Evolutionary conservation across 1,140 invertebrate genomes (phyloP).

Genomic region (Thaumetopoea pityocampa): DNA sequence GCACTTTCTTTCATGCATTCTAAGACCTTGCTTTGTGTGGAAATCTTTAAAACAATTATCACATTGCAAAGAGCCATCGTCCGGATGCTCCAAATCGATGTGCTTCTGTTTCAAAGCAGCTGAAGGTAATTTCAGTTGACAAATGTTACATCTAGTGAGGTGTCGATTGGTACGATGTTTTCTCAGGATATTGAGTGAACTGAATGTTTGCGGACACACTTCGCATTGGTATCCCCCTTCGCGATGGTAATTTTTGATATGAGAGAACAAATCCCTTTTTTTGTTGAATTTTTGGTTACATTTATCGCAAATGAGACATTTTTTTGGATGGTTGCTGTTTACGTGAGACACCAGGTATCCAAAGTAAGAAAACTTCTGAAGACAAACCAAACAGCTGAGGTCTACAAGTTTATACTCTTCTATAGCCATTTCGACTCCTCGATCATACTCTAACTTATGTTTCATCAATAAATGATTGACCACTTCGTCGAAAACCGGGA

Average conservation of each 20-base stretch:
- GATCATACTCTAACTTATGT: constrained; percentile 54
- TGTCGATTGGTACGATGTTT: constrained; percentile 61
- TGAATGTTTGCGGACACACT: constrained; percentile 46
- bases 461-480: constrained; percentile 44
- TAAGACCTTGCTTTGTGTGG: constrained; percentile 58
- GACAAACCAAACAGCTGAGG: constrained; percentile 44
- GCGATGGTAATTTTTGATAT: constrained; percentile 63
- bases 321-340: constrained; percentile 58
- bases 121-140: constrained; percentile 51
- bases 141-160: constrained; percentile 52
- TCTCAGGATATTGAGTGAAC: constrained; percentile 53
- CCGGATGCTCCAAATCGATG: constrained; percentile 58
- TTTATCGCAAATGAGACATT: constrained; percentile 56
- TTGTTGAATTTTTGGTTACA: constrained; percentile 67
- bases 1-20: constrained; percentile 60
- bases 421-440: constrained; percentile 53
- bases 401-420: constrained; percentile 53
- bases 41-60: constrained; percentile 59
- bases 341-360: constrained; percentile 63
- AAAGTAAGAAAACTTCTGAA: constrained; percentile 58
- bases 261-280: constrained; percentile 57
- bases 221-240: constrained; percentile 62
- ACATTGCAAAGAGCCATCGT: constrained; percentile 54
- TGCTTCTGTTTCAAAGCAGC: constrained; percentile 59
- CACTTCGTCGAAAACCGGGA: constrained; percentile 36